Conservation (phyloP, 2,797 vertebrate species). For the Cetoscarus ocellatus region DNA sequence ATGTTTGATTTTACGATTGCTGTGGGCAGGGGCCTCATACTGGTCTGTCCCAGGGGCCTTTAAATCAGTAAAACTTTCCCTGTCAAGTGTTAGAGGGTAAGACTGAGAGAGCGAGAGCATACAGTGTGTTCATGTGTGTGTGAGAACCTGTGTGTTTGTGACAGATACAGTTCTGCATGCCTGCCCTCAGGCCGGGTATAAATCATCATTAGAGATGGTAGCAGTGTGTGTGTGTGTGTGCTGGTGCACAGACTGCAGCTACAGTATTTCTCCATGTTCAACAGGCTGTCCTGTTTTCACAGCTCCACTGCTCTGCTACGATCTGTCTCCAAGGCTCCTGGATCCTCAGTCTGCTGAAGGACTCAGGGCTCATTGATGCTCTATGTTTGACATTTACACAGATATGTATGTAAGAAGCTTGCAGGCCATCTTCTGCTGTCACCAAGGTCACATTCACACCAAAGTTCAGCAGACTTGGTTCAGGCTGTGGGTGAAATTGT, state of each 20-base stretch:
- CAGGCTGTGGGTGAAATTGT: too few species aligned
- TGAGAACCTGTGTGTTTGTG: constrained; percentile 74
- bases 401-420: background rate
- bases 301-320: constrained; percentile 55
- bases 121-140: constrained; percentile 52
- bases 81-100: background rate
- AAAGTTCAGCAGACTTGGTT: too few species aligned
- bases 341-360: constrained; percentile 45
- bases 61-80: too few species aligned
- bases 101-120: constrained; percentile 10
- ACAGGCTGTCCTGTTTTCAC: constrained; percentile 71
- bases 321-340: constrained; percentile 62
- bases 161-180: constrained; percentile 78
- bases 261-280: constrained; percentile 69
- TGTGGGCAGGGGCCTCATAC: too few species aligned
- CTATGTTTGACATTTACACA: constrained; percentile 27
- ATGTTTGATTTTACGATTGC: too few species aligned
- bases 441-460: too few species aligned
- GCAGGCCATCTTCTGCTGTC: too few species aligned
- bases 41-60: too few species aligned
- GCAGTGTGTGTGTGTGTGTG: constrained; percentile 46
- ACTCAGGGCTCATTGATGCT: constrained; percentile 22
- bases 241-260: constrained; percentile 35
- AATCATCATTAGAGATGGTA: constrained; percentile 84
- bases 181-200: constrained; percentile 74